phyloP scores from a whole-genome alignment of 1,140 invertebrate species.

The Drosophila nigrodunni region DNA sequence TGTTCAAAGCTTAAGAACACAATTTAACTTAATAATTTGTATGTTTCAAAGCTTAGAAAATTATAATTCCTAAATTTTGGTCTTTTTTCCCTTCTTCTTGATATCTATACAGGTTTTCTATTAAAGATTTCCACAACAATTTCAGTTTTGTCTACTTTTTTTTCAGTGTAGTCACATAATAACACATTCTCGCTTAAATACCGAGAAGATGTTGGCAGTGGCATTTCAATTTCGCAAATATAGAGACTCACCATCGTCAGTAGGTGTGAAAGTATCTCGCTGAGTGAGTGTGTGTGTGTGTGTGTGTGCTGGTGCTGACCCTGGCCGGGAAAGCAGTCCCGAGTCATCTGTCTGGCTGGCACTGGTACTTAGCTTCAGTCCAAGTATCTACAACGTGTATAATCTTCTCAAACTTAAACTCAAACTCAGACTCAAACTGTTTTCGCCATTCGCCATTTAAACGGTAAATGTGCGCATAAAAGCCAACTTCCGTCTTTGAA shows the following conservation, averaged over 20 bases:
- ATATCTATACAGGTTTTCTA: no score
- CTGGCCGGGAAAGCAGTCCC: conserved; percentile 11
- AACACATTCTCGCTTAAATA: conserved; percentile 33
- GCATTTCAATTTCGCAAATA: conserved; percentile 76
- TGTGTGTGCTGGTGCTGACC: conserved; percentile 5
- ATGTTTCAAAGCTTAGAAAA: no score
- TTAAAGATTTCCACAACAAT: no score
- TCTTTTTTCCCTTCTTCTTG: no score
- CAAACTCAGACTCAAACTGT: neutral
- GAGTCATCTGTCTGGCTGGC: conserved; percentile 13
- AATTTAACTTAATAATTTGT: no score
- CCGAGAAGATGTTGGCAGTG: conserved; percentile 59
- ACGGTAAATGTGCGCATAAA: conserved; percentile 54
- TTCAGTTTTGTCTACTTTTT: neutral
- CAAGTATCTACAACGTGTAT: conserved; percentile 16
- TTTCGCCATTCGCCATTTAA: conserved; percentile 28
- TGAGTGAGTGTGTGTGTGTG: neutral
- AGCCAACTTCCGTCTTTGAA: conserved; percentile 75
- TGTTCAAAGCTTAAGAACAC: no score
- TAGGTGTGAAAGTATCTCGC: conserved; percentile 1
- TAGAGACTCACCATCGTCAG: conserved; percentile 48
- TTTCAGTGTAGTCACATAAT: conserved; percentile 38
- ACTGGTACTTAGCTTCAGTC: conserved; percentile 15
- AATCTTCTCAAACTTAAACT: conserved; percentile 21
- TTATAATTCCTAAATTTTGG: no score